These are phyloP conservation scores for Beris chalybata DNA, from an alignment of 2,888 invertebrate species.

Conservation along the genomic window DNA sequence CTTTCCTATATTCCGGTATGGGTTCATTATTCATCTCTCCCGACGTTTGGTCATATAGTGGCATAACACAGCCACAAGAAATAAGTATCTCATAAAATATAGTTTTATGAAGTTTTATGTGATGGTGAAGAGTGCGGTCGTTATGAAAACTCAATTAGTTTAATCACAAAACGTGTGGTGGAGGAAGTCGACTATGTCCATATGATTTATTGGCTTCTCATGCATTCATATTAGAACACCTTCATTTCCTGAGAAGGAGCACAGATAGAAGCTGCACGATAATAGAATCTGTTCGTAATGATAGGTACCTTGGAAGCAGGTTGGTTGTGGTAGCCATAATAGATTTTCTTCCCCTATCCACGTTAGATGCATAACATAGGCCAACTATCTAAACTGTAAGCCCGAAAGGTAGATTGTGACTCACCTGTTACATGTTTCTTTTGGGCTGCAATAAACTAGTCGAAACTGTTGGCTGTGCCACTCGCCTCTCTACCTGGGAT, in stretches of 20 bases:
- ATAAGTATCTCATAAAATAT: constrained; percentile 37
- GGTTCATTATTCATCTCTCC: constrained; percentile 37
- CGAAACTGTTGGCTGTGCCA: no score
- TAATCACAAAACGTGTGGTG: constrained; percentile 34
- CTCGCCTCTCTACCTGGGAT: no score
- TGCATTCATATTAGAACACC: constrained; percentile 30
- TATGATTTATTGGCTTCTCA: constrained; percentile 32
- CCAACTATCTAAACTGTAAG: no score
- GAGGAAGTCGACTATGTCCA: constrained; percentile 23
- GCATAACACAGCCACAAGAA: constrained; percentile 36
- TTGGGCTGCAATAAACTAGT: no score
- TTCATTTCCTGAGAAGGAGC: background rate
- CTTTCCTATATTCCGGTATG: constrained; percentile 7
- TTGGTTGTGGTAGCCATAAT: no score
- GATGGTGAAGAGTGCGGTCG: constrained; percentile 31
- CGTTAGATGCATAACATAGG: no score
- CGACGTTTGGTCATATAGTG: constrained; percentile 29
- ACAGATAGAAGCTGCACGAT: no score
- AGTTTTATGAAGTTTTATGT: constrained; percentile 32
- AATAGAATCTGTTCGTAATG: no score
- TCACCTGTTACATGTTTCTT: no score
- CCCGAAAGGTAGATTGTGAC: no score
- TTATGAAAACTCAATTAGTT: constrained; percentile 38
- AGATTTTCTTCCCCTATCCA: no score
- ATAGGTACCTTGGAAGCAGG: no score